These are phyloP conservation scores for Anser brachyrhynchus DNA, from an alignment of 2,113 vertebrate genomes.

Conservation along the genomic window DNA sequence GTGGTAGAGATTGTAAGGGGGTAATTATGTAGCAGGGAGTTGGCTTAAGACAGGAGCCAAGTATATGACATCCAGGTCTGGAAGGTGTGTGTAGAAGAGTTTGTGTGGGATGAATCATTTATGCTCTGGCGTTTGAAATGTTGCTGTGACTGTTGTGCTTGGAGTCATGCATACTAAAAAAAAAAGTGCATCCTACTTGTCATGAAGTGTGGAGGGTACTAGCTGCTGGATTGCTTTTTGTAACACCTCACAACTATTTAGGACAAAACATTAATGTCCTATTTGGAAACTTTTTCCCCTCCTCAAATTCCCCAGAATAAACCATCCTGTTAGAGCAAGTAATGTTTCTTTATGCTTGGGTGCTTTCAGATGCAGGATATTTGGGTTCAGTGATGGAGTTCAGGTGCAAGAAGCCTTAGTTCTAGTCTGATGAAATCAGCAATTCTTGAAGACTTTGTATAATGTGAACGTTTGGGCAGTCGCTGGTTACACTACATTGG, in stretches of 20 bases:
- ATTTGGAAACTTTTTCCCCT: background rate
- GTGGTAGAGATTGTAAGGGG: fast-evolving
- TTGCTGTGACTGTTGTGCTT: background rate
- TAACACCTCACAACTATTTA: background rate
- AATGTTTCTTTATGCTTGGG: background rate
- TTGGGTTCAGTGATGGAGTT: background rate
- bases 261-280: background rate
- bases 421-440: background rate
- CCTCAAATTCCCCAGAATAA: background rate
- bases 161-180: fast-evolving
- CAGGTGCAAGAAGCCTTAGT: background rate
- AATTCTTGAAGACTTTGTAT: background rate
- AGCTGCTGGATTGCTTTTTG: background rate
- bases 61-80: fast-evolving
- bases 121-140: background rate
- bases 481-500: fast-evolving
- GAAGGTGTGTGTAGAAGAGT: background rate
- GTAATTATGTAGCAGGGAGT: fast-evolving
- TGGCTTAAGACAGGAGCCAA: background rate
- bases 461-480: fast-evolving
- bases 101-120: background rate
- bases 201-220: background rate
- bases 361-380: background rate
- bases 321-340: background rate
- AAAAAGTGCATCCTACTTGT: fast-evolving